Base-by-base conservation (phyloP, 2,888 invertebrate species). In the Dicyrtomina minuta region DNA sequence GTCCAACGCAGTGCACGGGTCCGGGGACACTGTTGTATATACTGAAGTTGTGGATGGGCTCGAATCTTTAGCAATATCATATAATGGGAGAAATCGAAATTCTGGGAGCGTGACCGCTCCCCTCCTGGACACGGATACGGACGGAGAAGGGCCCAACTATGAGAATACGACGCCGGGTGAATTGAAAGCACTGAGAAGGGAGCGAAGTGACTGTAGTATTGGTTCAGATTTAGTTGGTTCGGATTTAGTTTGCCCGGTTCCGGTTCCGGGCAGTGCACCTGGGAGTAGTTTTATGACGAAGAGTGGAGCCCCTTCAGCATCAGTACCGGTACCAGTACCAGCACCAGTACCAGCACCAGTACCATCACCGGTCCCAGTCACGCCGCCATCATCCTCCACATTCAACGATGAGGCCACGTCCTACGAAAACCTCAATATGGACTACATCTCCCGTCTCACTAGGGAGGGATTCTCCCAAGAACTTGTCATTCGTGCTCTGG, bases 401-500 rank as follows among this genome's bases (percentile, higher is more conserved):
- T 43, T 3, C 20, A 53, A 58, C 17, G 70, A 72, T 49, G 67
- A 70, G 13, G 81, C 83, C 13, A 85, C 85, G 27, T 84, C 87
- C 56, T 94, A 94, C 80, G 93, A 93, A 83, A 94, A 94, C 80
- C 88, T 94, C 56, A 93, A 93, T 82, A 88, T 93, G 84, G 93
- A 93, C 81, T 91, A 94, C 82, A 93, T 96, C 71, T 89, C 92
- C 22, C 88, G 90, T 74, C 84, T 96, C 72, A 92, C 94, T 58
- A 89, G 88, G 68, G 94, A 95, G 80, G 96, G 96, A 0, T 96
- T 93, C 81, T 89, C 93, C 1, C 90, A 92, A 79, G 92, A 94
- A 80, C 91, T 92, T 59, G 96, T 95, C 2, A 91, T 95, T 60
- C 87, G 94, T 77, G 96, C 96, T 4, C 85, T 96, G 78, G 92